Evolutionary conservation across 2,113 vertebrate species (phyloP).

Genomic region (Cromileptes altivelis): DNA sequence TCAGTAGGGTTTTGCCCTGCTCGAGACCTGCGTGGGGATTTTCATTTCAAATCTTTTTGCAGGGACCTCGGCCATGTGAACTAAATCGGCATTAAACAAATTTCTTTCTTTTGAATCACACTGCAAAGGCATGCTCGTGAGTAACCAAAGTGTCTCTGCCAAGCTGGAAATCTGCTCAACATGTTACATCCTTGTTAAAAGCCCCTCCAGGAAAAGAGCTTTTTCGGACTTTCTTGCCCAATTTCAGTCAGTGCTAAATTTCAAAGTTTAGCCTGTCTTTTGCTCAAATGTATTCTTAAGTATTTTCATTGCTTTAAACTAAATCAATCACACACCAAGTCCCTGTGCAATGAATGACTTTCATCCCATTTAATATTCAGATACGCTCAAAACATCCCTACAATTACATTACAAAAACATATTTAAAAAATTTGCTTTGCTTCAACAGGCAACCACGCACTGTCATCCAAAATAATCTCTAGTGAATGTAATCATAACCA

Average conservation of each 20-base stretch:
- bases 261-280: not conserved
- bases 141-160: not conserved
- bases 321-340: not conserved
- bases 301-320: not conserved
- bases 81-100: slow-evolving; percentile 19
- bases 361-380: no score
- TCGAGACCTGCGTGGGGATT: slow-evolving; percentile 22
- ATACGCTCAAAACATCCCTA: no score
- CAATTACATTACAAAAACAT: no score
- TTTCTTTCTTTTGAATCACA: slow-evolving; percentile 2
- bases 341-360: not conserved
- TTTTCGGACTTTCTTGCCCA: not conserved
- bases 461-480: no score
- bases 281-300: not conserved
- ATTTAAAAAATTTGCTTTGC: no score
- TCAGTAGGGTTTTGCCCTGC: slow-evolving; percentile 19
- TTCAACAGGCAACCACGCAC: no score
- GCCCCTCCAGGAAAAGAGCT: not conserved
- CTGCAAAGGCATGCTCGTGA: not conserved
- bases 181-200: not conserved
- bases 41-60: not conserved
- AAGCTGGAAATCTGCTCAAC: slow-evolving; percentile 18
- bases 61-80: slow-evolving; percentile 19
- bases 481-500: no score
- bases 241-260: not conserved